Evolutionary conservation across 1,140 invertebrate genomes (phyloP), one percentile per base, ranked within the genome.

Genomic region (Cataglyphis hispanica): DNA sequence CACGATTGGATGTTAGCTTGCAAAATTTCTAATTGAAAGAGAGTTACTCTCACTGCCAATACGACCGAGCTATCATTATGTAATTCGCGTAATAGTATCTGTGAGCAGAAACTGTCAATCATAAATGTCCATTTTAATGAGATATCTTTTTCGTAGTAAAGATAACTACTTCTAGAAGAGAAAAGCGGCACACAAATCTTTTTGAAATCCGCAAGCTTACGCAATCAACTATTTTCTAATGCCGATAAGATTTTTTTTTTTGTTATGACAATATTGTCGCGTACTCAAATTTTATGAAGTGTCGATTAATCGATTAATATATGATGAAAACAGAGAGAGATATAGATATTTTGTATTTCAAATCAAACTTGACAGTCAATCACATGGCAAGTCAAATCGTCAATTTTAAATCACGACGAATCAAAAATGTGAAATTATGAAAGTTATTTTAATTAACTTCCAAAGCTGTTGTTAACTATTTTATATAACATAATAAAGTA

Each of bases 321-420:
- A 25, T 40, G n/a, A 78, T 50, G 31, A 10, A 34, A 34, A 60
- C 22, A 11, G 63, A 58, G 16, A 27, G 56, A 31, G 43, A 11
- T 60, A 53, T 13, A 53, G 76, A 84, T 46, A 43, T 89, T 86
- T 64, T 64, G 67, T 19, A 77, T 43, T 90, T 86, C 58, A 58
- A 27, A 74, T 31, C 16, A 85, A 88, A 90, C 88, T 90, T 90
- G 86, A 61, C 60, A 67, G 64, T 67, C 70, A 56, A 72, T 27
- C 27, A 16, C 69, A 86, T 77, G 46, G 61, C 66, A 81, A 86
- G 80, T 85, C 76, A 78, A 85, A 85, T 72, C 86, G 78, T 87
- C 84, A 86, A 85, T 89, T 86, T 89, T 77, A 84, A 46, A 89
- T 90, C 76, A 76, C 61, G 46, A 84, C 40, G n/a, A 78, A 78